These are phyloP conservation scores for Sebastes nivosus DNA, from an alignment of 2,797 vertebrate genomes.

Conservation along the genomic window DNA sequence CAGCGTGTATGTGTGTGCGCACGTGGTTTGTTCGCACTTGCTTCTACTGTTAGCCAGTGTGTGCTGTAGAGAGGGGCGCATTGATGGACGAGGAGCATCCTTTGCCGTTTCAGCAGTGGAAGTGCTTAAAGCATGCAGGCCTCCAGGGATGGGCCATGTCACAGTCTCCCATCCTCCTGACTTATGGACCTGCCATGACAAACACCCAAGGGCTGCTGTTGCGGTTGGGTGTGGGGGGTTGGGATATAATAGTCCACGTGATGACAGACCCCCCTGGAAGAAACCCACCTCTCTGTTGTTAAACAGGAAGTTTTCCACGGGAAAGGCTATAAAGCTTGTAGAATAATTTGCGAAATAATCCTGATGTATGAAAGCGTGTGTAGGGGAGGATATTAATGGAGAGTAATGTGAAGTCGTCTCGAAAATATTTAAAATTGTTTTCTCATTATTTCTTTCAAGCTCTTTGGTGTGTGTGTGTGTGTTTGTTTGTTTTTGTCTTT, in stretches of 20 bases:
- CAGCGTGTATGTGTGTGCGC: background rate
- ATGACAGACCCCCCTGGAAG: constrained; percentile 30
- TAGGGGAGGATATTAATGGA: constrained; percentile 35
- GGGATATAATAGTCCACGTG: constrained; percentile 29
- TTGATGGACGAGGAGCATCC: constrained; percentile 69
- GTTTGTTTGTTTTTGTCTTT: constrained; percentile 1
- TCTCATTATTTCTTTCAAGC: constrained; percentile 37
- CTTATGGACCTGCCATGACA: constrained; percentile 75
- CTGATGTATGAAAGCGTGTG: constrained; percentile 14
- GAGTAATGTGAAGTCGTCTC: constrained; percentile 38
- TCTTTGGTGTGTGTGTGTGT: background rate
- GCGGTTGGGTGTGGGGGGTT: constrained; percentile 7
- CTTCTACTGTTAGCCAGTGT: constrained; percentile 9
- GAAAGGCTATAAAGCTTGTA: constrained; percentile 6
- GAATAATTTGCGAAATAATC: constrained; percentile 23
- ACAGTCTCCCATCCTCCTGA: constrained; percentile 68
- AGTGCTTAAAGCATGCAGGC: constrained; percentile 72
- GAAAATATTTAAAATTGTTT: constrained; percentile 41
- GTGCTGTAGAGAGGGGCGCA: constrained; percentile 18
- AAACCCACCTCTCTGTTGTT: background rate
- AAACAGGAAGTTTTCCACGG: background rate
- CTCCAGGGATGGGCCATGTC: constrained; percentile 67
- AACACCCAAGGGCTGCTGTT: constrained; percentile 58
- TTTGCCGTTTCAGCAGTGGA: constrained; percentile 77
- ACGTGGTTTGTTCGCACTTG: constrained; percentile 1